These are phyloP conservation scores for Hypolimnas misippus DNA, from an alignment of 2,888 invertebrate species.

Conservation along the genomic window DNA sequence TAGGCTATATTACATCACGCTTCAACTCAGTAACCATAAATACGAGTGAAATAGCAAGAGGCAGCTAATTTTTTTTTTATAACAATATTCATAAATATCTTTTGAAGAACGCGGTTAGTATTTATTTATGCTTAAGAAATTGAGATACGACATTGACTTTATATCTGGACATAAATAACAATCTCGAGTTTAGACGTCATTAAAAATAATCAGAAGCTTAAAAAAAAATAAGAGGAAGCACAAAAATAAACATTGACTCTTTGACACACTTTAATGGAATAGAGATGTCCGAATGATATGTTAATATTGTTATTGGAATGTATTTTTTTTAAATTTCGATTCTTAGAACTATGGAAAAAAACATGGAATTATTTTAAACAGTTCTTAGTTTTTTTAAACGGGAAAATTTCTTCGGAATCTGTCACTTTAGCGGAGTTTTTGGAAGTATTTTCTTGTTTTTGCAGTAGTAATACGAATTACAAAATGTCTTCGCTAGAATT, in stretches of 20 bases:
- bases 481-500: no score
- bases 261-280: constrained; percentile 29
- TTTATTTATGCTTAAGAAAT: constrained; percentile 21
- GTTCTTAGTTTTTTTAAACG: background rate
- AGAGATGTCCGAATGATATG: constrained; percentile 17
- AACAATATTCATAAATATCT: background rate
- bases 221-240: constrained; percentile 19
- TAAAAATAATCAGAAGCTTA: constrained; percentile 8
- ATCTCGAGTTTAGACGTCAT: constrained; percentile 18
- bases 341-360: background rate
- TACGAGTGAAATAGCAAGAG: no score
- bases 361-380: background rate
- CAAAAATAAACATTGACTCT: constrained; percentile 17
- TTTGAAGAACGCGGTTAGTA: background rate
- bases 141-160: constrained; percentile 27
- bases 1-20: no score
- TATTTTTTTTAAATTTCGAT: background rate
- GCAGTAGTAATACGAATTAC: no score
- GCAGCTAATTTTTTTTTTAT: no score
- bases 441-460: no score
- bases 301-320: no score
- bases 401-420: background rate
- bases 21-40: no score
- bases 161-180: constrained; percentile 1
- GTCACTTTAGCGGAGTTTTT: no score